Evolutionary conservation across 2,113 vertebrate genomes (phyloP), one percentile per base, ranked within the genome.

Genomic region (Triplophysa dalaica): DNA sequence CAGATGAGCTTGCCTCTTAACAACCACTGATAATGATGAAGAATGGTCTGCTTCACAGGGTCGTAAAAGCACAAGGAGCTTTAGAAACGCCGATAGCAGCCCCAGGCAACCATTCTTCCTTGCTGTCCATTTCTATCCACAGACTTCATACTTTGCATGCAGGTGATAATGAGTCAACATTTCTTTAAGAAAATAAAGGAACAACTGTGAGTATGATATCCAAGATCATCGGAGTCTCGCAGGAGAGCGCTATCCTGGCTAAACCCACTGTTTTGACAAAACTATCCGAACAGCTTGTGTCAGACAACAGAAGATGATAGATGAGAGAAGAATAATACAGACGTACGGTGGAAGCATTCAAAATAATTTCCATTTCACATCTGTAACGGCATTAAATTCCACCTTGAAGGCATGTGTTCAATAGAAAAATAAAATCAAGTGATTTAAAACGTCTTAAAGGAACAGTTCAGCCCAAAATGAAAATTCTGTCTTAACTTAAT

Each of bases 1-100:
- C 85, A 83, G 80, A 86, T 83, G 76, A 79, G 81, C 72, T 58
- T 76, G 78, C 82, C 76, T 83, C 82, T 83, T 83, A 86, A 81
- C 85, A 83, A 81, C 85, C 85, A 73, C 85, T 75, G 85, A 86
- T 86, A 86, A 86, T 86, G 85, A 86, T 86, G 82, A 86, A 86
- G 85, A 86, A 86, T 86, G 85, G 82, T 81, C 80, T 81, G 82
- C 82, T 83, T 81, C 79, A 83, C 82, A 79, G 77, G 82, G 79
- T 83, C 63, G 81, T 81, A 83, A 81, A 81, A 81, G 81, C 84
- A 85, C 81, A 83, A 83, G 79, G 77, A 86, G 85, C 85, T 83
- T 86, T 78, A 83, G 82, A 85, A 77, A 65, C 77, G 61, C 80
- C 78, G 75, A 85, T 85, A 85, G 80, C 80, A 79, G 80, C 77